A percentile compares a stretch with the other conserved stretches of the same genome.
phyloP scores from a whole-genome alignment of 2,888 invertebrate species.

The Lasius platythorax region DNA sequence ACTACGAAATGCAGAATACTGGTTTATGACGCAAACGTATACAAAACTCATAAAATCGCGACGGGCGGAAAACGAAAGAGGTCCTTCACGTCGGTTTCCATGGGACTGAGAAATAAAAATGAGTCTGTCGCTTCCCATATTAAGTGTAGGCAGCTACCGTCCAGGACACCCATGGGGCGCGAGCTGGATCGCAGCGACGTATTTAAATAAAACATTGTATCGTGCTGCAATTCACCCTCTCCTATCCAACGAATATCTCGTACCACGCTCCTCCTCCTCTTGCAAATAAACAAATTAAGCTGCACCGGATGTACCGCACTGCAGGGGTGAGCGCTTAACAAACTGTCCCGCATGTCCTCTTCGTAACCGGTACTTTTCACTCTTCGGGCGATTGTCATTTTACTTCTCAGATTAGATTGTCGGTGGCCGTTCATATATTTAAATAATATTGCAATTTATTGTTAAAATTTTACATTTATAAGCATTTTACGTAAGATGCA shows the following conservation, averaged over 20 bases:
- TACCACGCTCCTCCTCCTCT: constrained; percentile 56
- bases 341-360: constrained; percentile 69
- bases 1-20: constrained; percentile 52
- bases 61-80: constrained; percentile 57
- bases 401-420: constrained; percentile 12
- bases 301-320: constrained; percentile 77
- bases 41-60: constrained; percentile 66
- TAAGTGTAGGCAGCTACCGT: constrained; percentile 82
- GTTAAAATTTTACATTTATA: not conserved
- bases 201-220: constrained; percentile 85
- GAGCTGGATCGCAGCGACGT: constrained; percentile 81
- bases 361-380: constrained; percentile 69
- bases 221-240: constrained; percentile 81
- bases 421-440: not conserved
- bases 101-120: constrained; percentile 83
- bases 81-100: constrained; percentile 66
- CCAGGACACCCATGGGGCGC: constrained; percentile 83
- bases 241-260: constrained; percentile 57
- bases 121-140: constrained; percentile 83
- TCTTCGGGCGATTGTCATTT: constrained; percentile 55
- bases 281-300: constrained; percentile 84
- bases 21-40: constrained; percentile 48
- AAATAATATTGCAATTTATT: not conserved
- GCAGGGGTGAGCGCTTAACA: constrained; percentile 74
- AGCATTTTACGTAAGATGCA: not conserved